Conservation (phyloP, 2,113 vertebrate species). For the Cyprinodon brontotheroides region DNA sequence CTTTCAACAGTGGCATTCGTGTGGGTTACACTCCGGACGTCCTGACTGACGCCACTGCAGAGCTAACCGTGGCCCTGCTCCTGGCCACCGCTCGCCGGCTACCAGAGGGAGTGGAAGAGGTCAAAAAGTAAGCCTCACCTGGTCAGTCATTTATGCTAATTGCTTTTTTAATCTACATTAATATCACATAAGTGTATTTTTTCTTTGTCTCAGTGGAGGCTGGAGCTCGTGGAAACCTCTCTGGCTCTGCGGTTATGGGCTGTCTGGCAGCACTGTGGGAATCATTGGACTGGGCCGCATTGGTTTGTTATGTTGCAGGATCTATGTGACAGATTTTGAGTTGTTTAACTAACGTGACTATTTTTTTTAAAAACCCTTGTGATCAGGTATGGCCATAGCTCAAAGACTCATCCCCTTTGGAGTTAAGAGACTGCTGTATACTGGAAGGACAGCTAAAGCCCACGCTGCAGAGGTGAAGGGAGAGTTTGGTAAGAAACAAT, state of each 20-base stretch:
- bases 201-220: slow-evolving; percentile 68
- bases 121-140: slow-evolving; percentile 66
- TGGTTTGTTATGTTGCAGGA: slow-evolving; percentile 53
- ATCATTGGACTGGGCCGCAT: slow-evolving; percentile 83
- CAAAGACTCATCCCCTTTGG: slow-evolving; percentile 81
- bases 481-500: slow-evolving; percentile 79
- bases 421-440: slow-evolving; percentile 81
- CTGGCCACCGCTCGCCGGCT: slow-evolving; percentile 81
- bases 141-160: slow-evolving; percentile 18
- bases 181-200: not conserved
- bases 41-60: slow-evolving; percentile 76
- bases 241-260: slow-evolving; percentile 77
- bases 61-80: slow-evolving; percentile 78
- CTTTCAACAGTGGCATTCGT: slow-evolving; percentile 74
- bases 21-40: slow-evolving; percentile 81
- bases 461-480: slow-evolving; percentile 76
- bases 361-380: not conserved
- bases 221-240: slow-evolving; percentile 81
- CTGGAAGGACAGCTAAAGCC: slow-evolving; percentile 75
- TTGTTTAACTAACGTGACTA: not conserved
- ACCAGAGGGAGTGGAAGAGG: slow-evolving; percentile 77
- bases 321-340: not conserved
- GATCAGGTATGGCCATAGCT: slow-evolving; percentile 81
- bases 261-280: slow-evolving; percentile 82
- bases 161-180: not conserved